Evolutionary conservation across 53 echinoderm and acorn worm species (phyloP).

Genomic region (Luidia sarsii): DNA sequence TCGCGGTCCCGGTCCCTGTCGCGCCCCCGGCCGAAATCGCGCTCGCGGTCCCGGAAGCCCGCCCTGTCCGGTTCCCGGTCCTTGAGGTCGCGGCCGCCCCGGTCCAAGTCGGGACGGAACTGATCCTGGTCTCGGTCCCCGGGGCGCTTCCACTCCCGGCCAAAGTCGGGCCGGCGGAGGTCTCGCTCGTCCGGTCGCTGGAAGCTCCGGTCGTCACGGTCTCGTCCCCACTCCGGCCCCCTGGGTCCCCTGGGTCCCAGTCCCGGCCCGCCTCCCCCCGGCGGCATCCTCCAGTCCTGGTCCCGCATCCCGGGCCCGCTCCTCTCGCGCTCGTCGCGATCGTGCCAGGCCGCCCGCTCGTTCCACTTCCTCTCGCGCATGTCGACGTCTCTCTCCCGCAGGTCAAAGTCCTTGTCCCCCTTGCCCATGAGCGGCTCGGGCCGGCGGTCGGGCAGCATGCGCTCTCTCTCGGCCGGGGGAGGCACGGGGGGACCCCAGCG

Average conservation of each 20-base stretch:
- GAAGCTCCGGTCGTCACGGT: conserved; percentile 39
- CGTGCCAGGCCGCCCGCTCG: conserved; percentile 63
- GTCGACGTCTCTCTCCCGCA: conserved; percentile 68
- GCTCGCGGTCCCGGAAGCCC: conserved; percentile 51
- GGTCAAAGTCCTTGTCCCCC: conserved; percentile 59
- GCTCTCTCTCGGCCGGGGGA: conserved; percentile 11
- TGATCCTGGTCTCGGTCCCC: conserved; percentile 77
- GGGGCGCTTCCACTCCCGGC: conserved; percentile 66
- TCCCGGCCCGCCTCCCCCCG: too few species aligned
- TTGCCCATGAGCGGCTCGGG: conserved; percentile 37
- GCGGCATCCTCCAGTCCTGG: conserved; percentile 49
- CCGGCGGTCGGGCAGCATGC: conserved; percentile 25
- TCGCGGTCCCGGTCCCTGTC: conserved; percentile 71
- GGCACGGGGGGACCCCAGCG: conserved; percentile 49
- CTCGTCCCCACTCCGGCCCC: conserved; percentile 30
- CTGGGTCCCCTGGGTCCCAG: conserved; percentile 38
- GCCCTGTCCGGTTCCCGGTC: conserved; percentile 71
- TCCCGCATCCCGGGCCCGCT: conserved; percentile 31
- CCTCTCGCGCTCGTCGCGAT: conserved; percentile 61
- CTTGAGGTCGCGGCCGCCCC: conserved; percentile 21
- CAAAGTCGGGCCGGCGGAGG: conserved; percentile 46
- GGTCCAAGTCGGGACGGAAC: conserved; percentile 50
- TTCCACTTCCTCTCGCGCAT: conserved; percentile 58
- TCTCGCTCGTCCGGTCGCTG: conserved; percentile 57
- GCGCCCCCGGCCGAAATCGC: conserved; percentile 61